Percentiles rank a stretch among this genome's conserved stretches.
phyloP scores from a whole-genome alignment of 2,113 vertebrate genomes.

The Anhinga rufa region DNA sequence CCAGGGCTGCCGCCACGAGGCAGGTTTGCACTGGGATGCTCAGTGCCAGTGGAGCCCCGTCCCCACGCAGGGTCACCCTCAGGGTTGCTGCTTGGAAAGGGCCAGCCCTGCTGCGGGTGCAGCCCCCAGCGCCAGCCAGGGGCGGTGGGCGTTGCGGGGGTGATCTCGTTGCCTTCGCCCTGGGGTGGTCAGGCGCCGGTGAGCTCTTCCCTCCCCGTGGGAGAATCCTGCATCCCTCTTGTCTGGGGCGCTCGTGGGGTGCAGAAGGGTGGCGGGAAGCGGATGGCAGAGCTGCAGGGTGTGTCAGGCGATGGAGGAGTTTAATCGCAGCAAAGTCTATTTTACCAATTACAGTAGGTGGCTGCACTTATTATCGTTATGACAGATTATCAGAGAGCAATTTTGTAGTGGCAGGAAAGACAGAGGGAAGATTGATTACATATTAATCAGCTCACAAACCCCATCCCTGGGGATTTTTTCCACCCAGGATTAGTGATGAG shows the following conservation, averaged over 20 bases:
- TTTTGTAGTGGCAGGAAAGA: neutral
- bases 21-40: neutral
- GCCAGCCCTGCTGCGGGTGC: neutral
- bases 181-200: rapidly evolving
- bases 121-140: neutral
- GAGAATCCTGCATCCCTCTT: neutral
- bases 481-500: neutral
- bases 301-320: neutral
- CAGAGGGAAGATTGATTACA: neutral
- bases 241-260: rapidly evolving
- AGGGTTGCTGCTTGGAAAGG: neutral
- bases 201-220: neutral
- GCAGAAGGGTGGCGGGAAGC: neutral
- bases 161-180: rapidly evolving
- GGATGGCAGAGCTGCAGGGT: neutral
- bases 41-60: neutral
- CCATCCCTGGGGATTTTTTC: neutral
- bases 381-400: slow-evolving; percentile 29
- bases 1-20: neutral
- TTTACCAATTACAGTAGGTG: slow-evolving; percentile 47
- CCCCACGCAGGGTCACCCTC: neutral
- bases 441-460: neutral
- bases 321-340: slow-evolving; percentile 38
- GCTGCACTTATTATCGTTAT: slow-evolving; percentile 25
- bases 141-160: neutral